These are phyloP conservation scores for Druon quercuslanigerum DNA, from an alignment of 1,140 invertebrate species.

Conservation along the genomic window DNA sequence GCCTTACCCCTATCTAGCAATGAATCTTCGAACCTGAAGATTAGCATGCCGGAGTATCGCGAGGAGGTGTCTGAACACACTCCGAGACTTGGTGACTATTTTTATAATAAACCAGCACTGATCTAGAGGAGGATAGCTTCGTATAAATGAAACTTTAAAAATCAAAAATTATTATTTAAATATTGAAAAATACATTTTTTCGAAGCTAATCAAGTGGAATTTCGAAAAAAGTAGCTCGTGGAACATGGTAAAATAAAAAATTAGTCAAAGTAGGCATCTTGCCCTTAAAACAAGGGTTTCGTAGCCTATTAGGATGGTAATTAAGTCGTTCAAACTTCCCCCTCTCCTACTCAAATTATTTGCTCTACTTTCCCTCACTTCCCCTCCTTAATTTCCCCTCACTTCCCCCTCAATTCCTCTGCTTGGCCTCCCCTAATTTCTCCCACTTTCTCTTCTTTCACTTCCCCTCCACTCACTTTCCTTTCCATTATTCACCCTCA, in stretches of 20 bases:
- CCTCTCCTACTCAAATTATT: no score
- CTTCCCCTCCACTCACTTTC: no score
- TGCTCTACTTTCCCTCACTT: no score
- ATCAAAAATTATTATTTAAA: no score
- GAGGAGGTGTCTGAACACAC: conserved; percentile 47
- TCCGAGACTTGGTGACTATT: conserved; percentile 54
- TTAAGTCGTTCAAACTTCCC: no score
- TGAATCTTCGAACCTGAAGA: conserved; percentile 39
- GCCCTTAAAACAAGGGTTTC: no score
- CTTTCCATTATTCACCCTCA: no score
- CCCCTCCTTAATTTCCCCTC: no score
- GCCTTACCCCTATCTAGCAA: conserved; percentile 42
- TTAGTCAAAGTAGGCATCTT: not conserved
- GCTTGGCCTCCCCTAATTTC: no score
- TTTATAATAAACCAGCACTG: conserved; percentile 20
- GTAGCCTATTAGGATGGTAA: no score
- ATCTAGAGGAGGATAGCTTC: conserved; percentile 31
- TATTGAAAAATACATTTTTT: not conserved
- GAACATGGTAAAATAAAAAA: not conserved
- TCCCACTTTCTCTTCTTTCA: no score
- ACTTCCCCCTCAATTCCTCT: no score
- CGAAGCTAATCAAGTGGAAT: conserved; percentile 23
- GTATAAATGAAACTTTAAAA: not conserved
- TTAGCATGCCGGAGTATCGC: conserved; percentile 50
- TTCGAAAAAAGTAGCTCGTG: not conserved